Evolutionary conservation across 2,888 invertebrate species (phyloP).

Genomic region (Tholera decimalis): DNA sequence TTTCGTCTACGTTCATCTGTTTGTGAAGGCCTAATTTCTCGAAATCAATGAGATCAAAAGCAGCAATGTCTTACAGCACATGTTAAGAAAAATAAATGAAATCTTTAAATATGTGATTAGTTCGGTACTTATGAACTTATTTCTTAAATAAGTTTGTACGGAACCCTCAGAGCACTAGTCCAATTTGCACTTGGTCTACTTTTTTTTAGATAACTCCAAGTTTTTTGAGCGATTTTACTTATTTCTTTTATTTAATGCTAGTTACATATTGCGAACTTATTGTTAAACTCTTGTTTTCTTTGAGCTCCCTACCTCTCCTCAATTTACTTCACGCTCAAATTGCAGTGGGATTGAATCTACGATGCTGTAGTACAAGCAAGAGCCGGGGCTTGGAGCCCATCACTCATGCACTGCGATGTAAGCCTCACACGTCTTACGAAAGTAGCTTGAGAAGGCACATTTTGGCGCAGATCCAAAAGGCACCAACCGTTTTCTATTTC

Average conservation of each 20-base stretch:
- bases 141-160: too few relatives aligned
- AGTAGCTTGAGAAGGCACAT: conserved; percentile 42
- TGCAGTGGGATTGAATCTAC: conserved; percentile 19
- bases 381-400: conserved; percentile 40
- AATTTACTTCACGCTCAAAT: background rate
- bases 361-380: conserved; percentile 8
- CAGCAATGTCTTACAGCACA: too few relatives aligned
- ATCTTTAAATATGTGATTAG: too few relatives aligned
- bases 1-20: too few relatives aligned
- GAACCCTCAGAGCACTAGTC: too few relatives aligned
- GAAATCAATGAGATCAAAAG: too few relatives aligned
- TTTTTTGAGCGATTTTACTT: background rate
- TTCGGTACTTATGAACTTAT: too few relatives aligned
- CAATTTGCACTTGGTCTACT: background rate
- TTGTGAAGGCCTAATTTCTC: too few relatives aligned
- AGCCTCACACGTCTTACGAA: conserved; percentile 46
- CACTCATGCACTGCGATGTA: conserved; percentile 49
- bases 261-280: background rate
- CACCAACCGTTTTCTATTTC: conserved; percentile 33
- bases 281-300: background rate
- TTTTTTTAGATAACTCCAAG: background rate
- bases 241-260: background rate
- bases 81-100: too few relatives aligned
- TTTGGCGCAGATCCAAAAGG: conserved; percentile 58
- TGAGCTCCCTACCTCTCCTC: background rate